A percentile compares a stretch with the other conserved stretches of the same genome.
Evolutionary conservation across 1,140 invertebrate species (phyloP).

Genomic region (Parapsyche elsis): DNA sequence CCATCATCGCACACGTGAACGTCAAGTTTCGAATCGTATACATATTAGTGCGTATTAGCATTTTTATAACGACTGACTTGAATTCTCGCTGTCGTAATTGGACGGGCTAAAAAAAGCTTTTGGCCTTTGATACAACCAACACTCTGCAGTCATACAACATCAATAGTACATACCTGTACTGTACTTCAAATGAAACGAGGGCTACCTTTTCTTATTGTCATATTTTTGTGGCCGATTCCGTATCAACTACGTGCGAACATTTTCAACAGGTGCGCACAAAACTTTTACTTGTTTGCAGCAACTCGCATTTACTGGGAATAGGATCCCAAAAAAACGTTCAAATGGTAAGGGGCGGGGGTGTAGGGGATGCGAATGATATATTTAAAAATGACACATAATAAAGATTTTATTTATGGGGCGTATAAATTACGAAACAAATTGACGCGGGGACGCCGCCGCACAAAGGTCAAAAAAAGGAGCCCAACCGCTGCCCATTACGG

Average conservation of each 20-base stretch:
- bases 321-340: background rate
- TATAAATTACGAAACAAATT: conserved; percentile 39
- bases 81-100: too few species aligned
- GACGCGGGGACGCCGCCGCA: conserved; percentile 13
- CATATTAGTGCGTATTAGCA: too few species aligned
- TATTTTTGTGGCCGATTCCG: too few species aligned
- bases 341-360: background rate
- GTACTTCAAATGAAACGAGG: too few species aligned
- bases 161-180: too few species aligned
- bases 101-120: too few species aligned
- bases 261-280: conserved; percentile 3
- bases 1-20: too few species aligned
- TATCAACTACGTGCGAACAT: conserved; percentile 3
- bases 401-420: conserved; percentile 40
- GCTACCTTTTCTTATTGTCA: too few species aligned
- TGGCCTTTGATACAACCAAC: too few species aligned
- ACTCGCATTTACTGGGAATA: background rate
- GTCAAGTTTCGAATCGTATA: too few species aligned
- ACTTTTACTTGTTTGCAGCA: background rate
- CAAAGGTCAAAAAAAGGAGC: background rate
- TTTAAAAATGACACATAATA: conserved; percentile 41
- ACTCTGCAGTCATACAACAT: too few species aligned
- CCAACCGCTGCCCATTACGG: background rate
- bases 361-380: conserved; percentile 25
- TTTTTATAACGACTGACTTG: too few species aligned